Conservation (phyloP, 2,113 vertebrate species). For the Fulmarus glacialis region DNA sequence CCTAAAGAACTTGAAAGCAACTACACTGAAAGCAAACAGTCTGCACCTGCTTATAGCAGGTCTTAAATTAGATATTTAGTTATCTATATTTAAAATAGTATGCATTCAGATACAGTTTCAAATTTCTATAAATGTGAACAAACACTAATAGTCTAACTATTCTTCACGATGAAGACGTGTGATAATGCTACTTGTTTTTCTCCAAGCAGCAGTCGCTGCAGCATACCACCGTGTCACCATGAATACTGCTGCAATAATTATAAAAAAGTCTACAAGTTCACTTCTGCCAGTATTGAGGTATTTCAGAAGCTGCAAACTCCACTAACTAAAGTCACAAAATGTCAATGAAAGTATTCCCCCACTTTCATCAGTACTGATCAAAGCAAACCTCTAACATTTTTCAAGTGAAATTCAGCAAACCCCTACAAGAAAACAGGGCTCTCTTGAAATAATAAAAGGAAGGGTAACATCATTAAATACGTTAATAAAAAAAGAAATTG, state of each 20-base stretch:
- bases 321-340: not conserved
- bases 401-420: not conserved
- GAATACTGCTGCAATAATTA: not conserved
- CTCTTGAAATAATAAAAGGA: not conserved
- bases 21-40: not conserved
- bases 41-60: not conserved
- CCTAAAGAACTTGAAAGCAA: not conserved
- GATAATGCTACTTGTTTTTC: accelerated
- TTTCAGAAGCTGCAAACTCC: not conserved
- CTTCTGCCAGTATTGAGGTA: not conserved
- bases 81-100: not conserved
- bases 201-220: accelerated
- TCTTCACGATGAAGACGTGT: not conserved
- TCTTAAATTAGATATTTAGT: not conserved
- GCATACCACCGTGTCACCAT: not conserved
- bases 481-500: not conserved
- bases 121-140: not conserved
- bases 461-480: not conserved
- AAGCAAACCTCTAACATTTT: not conserved
- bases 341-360: not conserved
- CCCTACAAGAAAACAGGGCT: not conserved
- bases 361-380: not conserved
- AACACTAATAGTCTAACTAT: not conserved
- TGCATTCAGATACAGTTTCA: not conserved
- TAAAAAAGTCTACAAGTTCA: not conserved